phyloP scores from a whole-genome alignment of 2,113 vertebrate species.

The Cyprinodon brontotheroides region DNA sequence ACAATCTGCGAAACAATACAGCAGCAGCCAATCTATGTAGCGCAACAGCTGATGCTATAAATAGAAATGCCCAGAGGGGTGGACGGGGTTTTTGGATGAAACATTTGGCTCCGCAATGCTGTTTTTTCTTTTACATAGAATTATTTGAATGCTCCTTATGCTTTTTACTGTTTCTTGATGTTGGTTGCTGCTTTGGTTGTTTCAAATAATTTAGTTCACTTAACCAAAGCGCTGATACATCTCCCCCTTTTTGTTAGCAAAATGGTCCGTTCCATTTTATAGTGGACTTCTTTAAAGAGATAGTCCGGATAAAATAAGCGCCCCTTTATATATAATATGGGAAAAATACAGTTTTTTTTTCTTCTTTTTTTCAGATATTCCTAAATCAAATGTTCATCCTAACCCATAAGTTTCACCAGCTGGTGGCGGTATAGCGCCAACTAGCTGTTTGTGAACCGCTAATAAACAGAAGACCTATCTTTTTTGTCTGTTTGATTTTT shows the following conservation, averaged over 20 bases:
- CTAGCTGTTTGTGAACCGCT: too few relatives aligned
- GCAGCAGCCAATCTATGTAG: constrained; percentile 78
- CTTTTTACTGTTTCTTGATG: accelerated
- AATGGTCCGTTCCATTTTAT: constrained; percentile 70
- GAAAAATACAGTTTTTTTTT: too few relatives aligned
- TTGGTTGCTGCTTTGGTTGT: not conserved
- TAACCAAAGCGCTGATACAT: not conserved
- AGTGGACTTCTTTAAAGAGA: constrained; percentile 65
- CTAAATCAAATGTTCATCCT: too few relatives aligned
- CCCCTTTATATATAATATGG: too few relatives aligned
- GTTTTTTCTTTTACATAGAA: not conserved
- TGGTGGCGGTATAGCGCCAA: too few relatives aligned
- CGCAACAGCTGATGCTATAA: constrained; percentile 81
- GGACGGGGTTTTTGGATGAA: not conserved
- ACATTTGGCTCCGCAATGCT: not conserved
- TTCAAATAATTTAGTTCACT: not conserved
- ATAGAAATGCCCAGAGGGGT: constrained; percentile 72
- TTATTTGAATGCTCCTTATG: accelerated
- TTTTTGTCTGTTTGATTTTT: too few relatives aligned
- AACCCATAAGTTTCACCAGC: too few relatives aligned
- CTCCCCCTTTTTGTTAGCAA: constrained; percentile 41
- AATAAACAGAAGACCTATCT: too few relatives aligned
- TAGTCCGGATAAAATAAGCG: constrained; percentile 45
- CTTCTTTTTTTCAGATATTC: too few relatives aligned
- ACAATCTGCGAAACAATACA: constrained; percentile 73